phyloP scores from a whole-genome alignment of 2,888 invertebrate species.

The Subacronicta megacephala region DNA sequence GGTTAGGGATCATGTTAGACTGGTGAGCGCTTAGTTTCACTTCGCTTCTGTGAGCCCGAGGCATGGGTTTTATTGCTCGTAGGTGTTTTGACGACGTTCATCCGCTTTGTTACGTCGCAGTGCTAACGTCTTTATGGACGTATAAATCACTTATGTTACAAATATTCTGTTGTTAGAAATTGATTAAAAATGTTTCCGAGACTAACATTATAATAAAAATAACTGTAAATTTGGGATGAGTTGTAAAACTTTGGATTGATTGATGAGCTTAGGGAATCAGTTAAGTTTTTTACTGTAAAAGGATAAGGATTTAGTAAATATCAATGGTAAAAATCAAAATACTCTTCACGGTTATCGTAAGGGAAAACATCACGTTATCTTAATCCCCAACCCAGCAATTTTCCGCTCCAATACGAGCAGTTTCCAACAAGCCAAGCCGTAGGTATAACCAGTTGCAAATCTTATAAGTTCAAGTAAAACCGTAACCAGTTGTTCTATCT shows the following conservation, averaged over 20 bases:
- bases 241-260: constrained; percentile 16
- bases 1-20: constrained; percentile 58
- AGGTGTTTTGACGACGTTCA: constrained; percentile 71
- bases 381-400: constrained; percentile 23
- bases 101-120: constrained; percentile 64
- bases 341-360: constrained; percentile 13
- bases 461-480: constrained; percentile 24
- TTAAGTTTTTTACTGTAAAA: constrained; percentile 1
- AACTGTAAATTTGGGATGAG: constrained; percentile 24
- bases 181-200: constrained; percentile 41
- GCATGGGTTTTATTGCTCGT: constrained; percentile 72
- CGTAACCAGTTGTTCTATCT: constrained; percentile 20
- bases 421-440: constrained; percentile 15
- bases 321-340: neutral
- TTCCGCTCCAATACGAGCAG: constrained; percentile 31
- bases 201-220: constrained; percentile 40
- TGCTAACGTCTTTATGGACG: constrained; percentile 69
- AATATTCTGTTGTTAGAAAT: constrained; percentile 55
- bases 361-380: constrained; percentile 23
- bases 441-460: constrained; percentile 4
- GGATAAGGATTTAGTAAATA: constrained; percentile 1
- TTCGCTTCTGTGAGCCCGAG: constrained; percentile 78
- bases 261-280: constrained; percentile 25
- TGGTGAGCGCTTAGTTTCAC: constrained; percentile 73
- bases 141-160: constrained; percentile 55